Evolutionary conservation across 2,888 invertebrate genomes (phyloP).

Genomic region (Sturmia bella): DNA sequence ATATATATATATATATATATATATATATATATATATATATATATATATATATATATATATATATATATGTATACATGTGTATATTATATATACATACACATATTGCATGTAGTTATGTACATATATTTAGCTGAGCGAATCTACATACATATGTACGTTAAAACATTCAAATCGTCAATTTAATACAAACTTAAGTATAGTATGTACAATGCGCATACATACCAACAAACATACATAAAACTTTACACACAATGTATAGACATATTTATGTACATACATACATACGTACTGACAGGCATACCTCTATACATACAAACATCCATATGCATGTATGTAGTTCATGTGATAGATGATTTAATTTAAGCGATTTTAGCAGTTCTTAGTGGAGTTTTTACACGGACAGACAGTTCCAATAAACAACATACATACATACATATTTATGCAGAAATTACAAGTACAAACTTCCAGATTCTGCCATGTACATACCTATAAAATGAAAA

Average conservation of each 20-base stretch:
- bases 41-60: background rate
- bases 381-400: constrained; percentile 14
- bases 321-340: background rate
- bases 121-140: background rate
- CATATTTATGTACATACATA: background rate
- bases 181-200: background rate
- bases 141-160: constrained; percentile 6
- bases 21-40: background rate
- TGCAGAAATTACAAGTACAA: constrained; percentile 25
- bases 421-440: background rate
- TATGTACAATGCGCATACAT: too few species aligned
- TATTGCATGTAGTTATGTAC: background rate
- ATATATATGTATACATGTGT: background rate
- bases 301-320: background rate
- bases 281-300: background rate
- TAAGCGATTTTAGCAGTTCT: constrained; percentile 4
- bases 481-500: constrained; percentile 30
- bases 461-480: constrained; percentile 52
- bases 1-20: background rate
- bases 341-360: constrained; percentile 7
- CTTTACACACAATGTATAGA: background rate
- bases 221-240: background rate
- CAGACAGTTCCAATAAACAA: constrained; percentile 11
- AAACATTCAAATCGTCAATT: background rate
- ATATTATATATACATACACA: background rate